phyloP scores from a whole-genome alignment of 2,888 invertebrate species.

The Liodrosophila aerea region DNA sequence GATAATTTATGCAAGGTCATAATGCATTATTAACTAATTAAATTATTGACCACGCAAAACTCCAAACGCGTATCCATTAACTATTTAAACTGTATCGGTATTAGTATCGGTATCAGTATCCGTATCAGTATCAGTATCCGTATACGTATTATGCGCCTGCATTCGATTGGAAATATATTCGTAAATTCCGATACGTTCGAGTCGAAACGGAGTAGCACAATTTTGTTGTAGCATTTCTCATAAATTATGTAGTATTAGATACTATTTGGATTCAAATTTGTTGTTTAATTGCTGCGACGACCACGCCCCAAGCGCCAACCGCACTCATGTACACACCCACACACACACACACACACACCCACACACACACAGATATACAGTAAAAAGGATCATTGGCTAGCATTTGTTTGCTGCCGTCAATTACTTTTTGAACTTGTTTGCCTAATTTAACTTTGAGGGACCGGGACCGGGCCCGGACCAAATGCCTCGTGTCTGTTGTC shows the following conservation, averaged over 20 bases:
- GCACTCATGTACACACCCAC: background rate
- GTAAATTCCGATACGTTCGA: too few relatives aligned
- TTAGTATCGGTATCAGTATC: too few relatives aligned
- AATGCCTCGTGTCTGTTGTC: background rate
- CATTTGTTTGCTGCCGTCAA: conserved; percentile 19
- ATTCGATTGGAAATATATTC: conserved; percentile 3
- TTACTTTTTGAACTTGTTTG: conserved; percentile 23
- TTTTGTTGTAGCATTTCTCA: background rate
- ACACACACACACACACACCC: background rate
- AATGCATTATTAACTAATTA: conserved; percentile 50
- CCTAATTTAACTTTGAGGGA: conserved; percentile 18
- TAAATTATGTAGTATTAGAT: conserved; percentile 4
- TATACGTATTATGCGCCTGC: conserved; percentile 2
- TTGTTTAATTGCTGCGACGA: conserved; percentile 7
- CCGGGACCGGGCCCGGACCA: too few relatives aligned
- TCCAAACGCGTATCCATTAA: conserved; percentile 8
- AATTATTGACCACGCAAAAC: conserved; percentile 35
- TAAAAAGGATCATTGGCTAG: conserved; percentile 9
- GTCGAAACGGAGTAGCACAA: background rate
- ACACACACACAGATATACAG: background rate
- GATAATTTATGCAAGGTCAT: conserved; percentile 42
- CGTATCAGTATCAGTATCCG: too few relatives aligned
- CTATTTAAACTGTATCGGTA: conserved; percentile 1
- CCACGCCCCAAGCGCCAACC: conserved; percentile 5
- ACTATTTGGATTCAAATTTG: conserved; percentile 3